These are phyloP conservation scores for Drosophila limbata DNA, from an alignment of 2,888 invertebrate species.

Conservation along the genomic window DNA sequence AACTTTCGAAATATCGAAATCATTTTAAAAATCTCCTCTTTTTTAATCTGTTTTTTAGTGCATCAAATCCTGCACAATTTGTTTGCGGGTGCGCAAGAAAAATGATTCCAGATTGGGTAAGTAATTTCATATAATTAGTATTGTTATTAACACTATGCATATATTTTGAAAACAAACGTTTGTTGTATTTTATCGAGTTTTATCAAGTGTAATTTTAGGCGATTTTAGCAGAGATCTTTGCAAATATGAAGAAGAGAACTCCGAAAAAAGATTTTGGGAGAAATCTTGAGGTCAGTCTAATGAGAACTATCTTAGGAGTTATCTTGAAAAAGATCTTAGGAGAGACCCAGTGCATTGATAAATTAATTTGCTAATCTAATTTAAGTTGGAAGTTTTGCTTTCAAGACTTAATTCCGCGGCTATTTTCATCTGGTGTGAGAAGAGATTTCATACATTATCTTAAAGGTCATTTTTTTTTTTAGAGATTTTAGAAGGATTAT, in stretches of 20 bases:
- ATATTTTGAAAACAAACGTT: too few species aligned
- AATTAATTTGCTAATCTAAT: too few species aligned
- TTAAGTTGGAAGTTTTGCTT: too few species aligned
- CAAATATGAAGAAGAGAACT: background rate
- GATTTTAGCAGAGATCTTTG: background rate
- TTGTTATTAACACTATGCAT: background rate
- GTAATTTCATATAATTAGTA: slow-evolving; percentile 83
- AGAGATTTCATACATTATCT: too few species aligned
- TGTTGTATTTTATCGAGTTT: background rate
- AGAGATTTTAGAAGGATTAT: too few species aligned
- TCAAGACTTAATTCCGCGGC: too few species aligned
- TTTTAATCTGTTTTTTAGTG: slow-evolving; percentile 89
- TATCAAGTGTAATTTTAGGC: background rate
- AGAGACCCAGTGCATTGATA: too few species aligned
- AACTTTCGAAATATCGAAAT: background rate
- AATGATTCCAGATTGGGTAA: slow-evolving; percentile 95
- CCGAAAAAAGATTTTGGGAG: background rate
- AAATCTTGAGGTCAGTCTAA: background rate
- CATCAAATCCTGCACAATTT: slow-evolving; percentile 97
- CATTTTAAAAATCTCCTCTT: background rate
- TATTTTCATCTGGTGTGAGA: too few species aligned
- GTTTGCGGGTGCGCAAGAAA: slow-evolving; percentile 95
- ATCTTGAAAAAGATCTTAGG: too few species aligned
- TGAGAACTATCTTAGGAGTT: background rate
- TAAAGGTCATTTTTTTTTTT: too few species aligned